Conservation (phyloP, 2,113 vertebrate genomes). For the Tylochromis polylepis region DNA sequence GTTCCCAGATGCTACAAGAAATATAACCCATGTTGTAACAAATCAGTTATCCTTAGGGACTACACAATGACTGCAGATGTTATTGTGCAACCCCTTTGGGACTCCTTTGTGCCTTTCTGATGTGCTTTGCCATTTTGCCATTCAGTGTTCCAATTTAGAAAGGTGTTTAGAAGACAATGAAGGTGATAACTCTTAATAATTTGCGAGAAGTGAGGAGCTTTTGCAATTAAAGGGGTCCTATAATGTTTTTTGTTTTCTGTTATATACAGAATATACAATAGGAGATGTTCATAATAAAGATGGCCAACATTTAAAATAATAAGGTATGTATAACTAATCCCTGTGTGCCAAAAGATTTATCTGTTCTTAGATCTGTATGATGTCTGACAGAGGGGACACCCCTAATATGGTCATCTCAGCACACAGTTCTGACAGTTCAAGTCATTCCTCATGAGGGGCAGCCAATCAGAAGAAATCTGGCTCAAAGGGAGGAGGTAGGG, state of each 20-base stretch:
- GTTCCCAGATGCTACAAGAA: background rate
- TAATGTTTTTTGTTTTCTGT: background rate
- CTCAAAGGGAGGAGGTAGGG: background rate
- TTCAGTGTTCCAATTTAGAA: background rate
- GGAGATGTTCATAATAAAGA: fast-evolving
- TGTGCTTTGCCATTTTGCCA: background rate
- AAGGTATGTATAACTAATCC: background rate
- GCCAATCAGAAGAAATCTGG: background rate
- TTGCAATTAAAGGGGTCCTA: background rate
- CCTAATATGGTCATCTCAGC: background rate
- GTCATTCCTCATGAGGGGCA: background rate
- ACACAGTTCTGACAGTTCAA: background rate
- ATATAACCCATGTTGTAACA: background rate
- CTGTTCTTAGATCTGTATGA: background rate
- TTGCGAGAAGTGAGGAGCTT: background rate
- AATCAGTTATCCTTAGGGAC: background rate
- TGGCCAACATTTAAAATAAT: background rate
- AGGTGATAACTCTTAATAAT: background rate
- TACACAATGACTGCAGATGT: background rate
- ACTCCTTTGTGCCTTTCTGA: background rate
- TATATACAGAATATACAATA: background rate
- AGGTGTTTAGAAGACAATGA: background rate
- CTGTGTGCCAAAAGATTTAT: background rate
- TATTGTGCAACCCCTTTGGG: background rate
- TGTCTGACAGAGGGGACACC: background rate